A percentile compares a stretch with the other conserved stretches of the same genome.
Conservation (phyloP, 2,888 invertebrate species). For the Pomacea canaliculata region DNA sequence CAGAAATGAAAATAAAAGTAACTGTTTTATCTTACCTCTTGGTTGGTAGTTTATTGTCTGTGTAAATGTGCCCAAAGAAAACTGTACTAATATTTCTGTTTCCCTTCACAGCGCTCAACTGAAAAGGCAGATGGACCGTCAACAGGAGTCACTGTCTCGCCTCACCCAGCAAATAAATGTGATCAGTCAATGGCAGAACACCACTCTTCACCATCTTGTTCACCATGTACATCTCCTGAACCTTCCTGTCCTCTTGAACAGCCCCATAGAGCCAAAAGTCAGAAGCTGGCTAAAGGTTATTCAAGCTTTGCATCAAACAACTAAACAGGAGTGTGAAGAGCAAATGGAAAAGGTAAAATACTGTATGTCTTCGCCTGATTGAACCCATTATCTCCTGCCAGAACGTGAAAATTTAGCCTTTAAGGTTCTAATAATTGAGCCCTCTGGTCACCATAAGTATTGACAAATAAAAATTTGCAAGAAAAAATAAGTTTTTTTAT, state of each 20-base stretch:
- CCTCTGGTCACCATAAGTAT: no score
- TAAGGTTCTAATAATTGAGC: no score
- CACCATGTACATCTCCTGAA: constrained; percentile 19
- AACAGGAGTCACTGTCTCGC: constrained; percentile 10
- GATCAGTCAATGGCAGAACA: constrained; percentile 13
- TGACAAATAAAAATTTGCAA: no score
- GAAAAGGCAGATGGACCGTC: constrained; percentile 14
- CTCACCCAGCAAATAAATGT: constrained; percentile 13
- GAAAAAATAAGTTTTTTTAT: no score
- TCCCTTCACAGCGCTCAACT: constrained; percentile 2
- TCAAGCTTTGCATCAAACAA: constrained; percentile 29
- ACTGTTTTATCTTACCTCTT: no score
- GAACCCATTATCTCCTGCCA: no score
- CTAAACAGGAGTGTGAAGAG: constrained; percentile 27
- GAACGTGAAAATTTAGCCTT: no score
- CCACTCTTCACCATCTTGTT: neutral
- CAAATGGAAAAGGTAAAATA: neutral
- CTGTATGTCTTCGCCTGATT: neutral
- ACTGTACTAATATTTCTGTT: neutral
- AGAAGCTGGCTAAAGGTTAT: constrained; percentile 27
- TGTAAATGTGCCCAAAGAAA: no score
- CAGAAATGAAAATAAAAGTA: no score
- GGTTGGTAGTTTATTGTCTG: no score
- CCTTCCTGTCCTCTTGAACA: neutral
- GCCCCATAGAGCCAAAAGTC: constrained; percentile 9